Base-by-base conservation (phyloP, 2,888 invertebrate genomes). In the Harpalus rufipes region DNA sequence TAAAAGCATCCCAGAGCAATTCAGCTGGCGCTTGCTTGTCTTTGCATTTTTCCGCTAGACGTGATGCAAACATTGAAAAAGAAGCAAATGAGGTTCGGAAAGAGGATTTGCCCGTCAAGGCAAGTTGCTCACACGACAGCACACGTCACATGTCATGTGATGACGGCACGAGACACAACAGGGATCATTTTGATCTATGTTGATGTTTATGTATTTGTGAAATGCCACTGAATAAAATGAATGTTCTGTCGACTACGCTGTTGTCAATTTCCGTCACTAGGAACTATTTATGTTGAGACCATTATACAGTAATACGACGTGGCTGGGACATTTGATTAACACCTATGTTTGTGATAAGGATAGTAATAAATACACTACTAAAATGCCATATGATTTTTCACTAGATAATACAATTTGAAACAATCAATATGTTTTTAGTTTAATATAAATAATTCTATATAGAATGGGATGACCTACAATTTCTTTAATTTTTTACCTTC, bases 31-130 rank as follows among this genome's bases (percentile, higher is more conserved):
- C 32, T 68, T 16, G 12, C 18, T 74, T 74, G 16, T 44, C 44
- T 44, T 74, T 68, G 68, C 32, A 68, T 68, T 68, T 14, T 39
- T 16, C 16, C 41, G 16, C 72, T 44, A 16, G 72, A 44, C 72
- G 44, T 32, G 44, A 16, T 44, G 72, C 72, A 74, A 74, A 74
- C 72, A 74, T 74, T 74, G 72, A 74, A 74, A 74, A 74, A 44
- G 41, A 74, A 74, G 72, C 72, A 74, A 74, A 74, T 74, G 72
- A 74, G 72, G 72, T 44, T 74, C 72, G 72, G 44, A 74, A 72
- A 74, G 41, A 74, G 72, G 72, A 74, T 74, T 74, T 74, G 16
- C 72, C 44, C 41, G 72, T 72, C 72, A 14, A 10, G n/a, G 7
- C 18, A 44, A 74, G 44, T 74, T 74, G 44, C 44, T 44, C 72